Conservation (phyloP, 2,797 vertebrate genomes). For the Sebastes baramenuke region DNA sequence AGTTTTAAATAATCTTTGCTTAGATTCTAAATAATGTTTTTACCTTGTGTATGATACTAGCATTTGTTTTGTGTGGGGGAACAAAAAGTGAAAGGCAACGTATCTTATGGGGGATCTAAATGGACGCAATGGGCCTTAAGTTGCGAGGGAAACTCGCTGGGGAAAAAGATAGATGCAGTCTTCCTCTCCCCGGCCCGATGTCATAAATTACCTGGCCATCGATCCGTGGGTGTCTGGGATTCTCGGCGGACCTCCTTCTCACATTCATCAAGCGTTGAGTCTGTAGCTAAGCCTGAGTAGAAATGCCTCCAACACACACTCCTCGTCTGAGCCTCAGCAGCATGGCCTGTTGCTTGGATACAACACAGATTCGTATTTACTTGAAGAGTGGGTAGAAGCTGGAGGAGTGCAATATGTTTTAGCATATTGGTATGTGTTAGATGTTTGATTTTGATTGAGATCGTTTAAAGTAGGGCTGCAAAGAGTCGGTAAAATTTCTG, state of each 20-base stretch:
- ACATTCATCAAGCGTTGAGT: constrained; percentile 71
- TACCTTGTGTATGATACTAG: neutral
- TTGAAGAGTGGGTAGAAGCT: constrained; percentile 17
- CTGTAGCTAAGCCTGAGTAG: constrained; percentile 43
- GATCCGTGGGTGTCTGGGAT: constrained; percentile 77
- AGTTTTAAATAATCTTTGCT: constrained; percentile 12
- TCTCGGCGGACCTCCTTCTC: constrained; percentile 59
- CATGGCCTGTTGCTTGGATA: constrained; percentile 72
- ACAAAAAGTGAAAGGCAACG: constrained; percentile 14
- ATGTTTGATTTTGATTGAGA: constrained; percentile 1
- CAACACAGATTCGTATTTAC: constrained; percentile 48
- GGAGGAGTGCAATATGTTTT: constrained; percentile 23
- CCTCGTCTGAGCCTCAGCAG: constrained; percentile 13
- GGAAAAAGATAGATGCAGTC: constrained; percentile 70
- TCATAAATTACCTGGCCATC: constrained; percentile 82
- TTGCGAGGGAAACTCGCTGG: constrained; percentile 36
- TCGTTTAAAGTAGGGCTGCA: neutral
- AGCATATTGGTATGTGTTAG: neutral
- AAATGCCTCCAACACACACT: constrained; percentile 47
- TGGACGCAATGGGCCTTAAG: constrained; percentile 43
- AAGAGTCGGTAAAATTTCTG: neutral
- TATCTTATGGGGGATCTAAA: constrained; percentile 56
- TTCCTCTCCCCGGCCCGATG: constrained; percentile 47
- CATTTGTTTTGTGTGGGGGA: constrained; percentile 10
- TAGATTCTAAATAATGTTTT: constrained; percentile 12